Conservation (phyloP, 2,888 invertebrate genomes). For the Nasonovia ribisnigri region DNA sequence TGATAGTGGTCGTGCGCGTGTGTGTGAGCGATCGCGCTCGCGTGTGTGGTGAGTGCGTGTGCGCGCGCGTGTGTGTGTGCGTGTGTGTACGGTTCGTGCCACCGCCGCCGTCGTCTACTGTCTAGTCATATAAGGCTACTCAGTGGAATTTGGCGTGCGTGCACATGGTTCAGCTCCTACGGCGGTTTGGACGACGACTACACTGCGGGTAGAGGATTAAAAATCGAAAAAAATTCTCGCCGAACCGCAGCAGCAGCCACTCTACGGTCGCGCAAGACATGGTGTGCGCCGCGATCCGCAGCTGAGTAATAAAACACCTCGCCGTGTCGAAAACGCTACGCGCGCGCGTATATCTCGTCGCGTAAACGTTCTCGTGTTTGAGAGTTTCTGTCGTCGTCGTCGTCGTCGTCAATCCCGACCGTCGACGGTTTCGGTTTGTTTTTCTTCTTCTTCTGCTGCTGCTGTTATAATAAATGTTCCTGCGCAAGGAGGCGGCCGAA, state of each 20-base stretch:
- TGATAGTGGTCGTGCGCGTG: background rate
- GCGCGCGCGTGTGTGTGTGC: background rate
- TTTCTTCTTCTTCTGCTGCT: background rate
- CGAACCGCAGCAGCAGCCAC: background rate
- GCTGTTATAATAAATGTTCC: constrained; percentile 45
- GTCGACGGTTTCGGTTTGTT: background rate
- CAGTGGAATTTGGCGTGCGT: constrained; percentile 50
- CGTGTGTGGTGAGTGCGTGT: background rate
- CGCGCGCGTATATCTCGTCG: background rate
- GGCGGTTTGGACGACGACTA: constrained; percentile 6
- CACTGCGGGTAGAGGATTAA: constrained; percentile 21
- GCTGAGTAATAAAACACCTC: background rate
- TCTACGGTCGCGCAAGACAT: constrained; percentile 29
- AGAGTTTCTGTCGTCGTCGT: background rate
- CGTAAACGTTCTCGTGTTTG: background rate
- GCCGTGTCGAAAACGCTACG: background rate
- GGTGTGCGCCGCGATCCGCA: constrained; percentile 39
- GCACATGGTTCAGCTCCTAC: constrained; percentile 51
- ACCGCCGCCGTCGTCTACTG: constrained; percentile 1
- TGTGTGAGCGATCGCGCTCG: background rate
- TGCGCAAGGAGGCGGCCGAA: constrained; percentile 56
- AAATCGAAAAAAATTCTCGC: background rate
- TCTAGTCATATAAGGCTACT: constrained; percentile 61
- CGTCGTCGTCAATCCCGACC: background rate
- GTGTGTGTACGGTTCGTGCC: constrained; percentile 28